These are phyloP conservation scores for Sisor rabdophorus DNA, from an alignment of 2,113 vertebrate species.

Conservation along the genomic window DNA sequence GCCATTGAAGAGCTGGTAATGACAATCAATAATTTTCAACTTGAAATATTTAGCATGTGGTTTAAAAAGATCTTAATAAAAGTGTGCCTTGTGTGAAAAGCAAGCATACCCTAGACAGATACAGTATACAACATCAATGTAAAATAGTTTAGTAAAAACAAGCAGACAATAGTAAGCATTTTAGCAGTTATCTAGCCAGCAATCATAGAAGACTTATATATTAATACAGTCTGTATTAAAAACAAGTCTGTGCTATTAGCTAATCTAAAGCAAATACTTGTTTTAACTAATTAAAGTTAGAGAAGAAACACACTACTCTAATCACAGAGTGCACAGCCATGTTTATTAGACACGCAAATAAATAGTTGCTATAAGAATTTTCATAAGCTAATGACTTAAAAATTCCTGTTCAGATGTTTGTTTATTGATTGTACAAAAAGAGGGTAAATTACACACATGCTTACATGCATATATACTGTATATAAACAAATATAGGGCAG, in stretches of 20 bases:
- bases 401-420: not conserved
- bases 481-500: not conserved
- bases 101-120: not conserved
- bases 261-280: too few species aligned
- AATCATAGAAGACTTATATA: not conserved
- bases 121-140: not conserved
- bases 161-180: not conserved
- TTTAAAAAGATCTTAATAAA: not conserved
- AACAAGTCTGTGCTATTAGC: not conserved
- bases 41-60: not conserved
- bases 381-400: not conserved
- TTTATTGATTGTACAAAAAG: not conserved
- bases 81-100: not conserved
- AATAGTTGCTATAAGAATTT: not conserved
- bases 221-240: not conserved
- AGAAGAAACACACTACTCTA: not conserved
- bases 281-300: not conserved
- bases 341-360: not conserved
- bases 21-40: not conserved
- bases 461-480: not conserved
- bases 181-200: not conserved
- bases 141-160: not conserved
- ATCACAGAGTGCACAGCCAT: not conserved
- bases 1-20: slow-evolving; percentile 1
- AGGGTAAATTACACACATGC: not conserved